These are phyloP conservation scores for Melospiza melodia DNA, from an alignment of 2,113 vertebrate genomes.

Conservation along the genomic window DNA sequence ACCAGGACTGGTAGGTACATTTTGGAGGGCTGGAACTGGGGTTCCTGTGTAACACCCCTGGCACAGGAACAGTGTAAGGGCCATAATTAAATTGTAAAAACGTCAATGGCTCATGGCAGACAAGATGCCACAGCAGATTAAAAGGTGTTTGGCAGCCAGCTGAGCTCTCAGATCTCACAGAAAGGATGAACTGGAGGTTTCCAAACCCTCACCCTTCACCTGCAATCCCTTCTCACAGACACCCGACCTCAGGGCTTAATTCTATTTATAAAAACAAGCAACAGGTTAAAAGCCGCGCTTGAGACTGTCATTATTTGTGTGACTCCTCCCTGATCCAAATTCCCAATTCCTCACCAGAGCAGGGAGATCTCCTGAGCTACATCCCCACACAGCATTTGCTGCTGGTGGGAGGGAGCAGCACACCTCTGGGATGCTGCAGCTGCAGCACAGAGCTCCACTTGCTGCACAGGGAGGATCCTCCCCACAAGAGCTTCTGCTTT, in stretches of 20 bases:
- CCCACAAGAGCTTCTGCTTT: neutral
- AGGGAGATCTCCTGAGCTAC: neutral
- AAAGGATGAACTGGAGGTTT: neutral
- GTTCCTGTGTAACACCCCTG: neutral
- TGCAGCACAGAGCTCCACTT: neutral
- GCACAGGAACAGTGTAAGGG: neutral
- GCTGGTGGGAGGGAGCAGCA: neutral
- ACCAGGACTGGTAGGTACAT: neutral
- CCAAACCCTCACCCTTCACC: neutral
- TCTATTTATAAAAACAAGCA: neutral
- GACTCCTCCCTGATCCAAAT: neutral
- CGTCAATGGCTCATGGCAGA: neutral
- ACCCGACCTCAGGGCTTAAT: neutral
- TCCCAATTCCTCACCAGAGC: neutral
- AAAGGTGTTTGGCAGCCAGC: neutral
- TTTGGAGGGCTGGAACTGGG: neutral
- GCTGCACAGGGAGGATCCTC: neutral
- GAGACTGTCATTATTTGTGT: neutral
- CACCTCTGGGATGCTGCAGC: neutral
- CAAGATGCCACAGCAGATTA: neutral
- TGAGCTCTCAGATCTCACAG: neutral
- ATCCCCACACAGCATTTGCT: neutral
- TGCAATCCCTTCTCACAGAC: neutral
- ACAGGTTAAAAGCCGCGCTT: neutral
- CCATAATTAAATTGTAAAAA: accelerated